phyloP scores from a whole-genome alignment of 2,797 vertebrate species.

The Todus mexicanus region DNA sequence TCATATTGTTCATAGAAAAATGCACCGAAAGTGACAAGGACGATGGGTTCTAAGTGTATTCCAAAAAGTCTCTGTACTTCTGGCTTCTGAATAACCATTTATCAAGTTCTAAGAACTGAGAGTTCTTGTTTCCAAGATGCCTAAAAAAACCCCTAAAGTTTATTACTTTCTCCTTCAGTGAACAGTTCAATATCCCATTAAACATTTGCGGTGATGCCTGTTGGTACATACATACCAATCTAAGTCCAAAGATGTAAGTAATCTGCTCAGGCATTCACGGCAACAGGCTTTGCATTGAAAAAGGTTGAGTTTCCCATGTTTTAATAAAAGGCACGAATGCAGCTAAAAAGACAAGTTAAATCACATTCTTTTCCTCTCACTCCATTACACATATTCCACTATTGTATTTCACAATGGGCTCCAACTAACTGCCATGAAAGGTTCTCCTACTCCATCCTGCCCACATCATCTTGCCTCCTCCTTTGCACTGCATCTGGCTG shows the following conservation, averaged over 20 bases:
- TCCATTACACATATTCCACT: not conserved
- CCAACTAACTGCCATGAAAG: not conserved
- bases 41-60: not conserved
- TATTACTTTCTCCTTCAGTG: not conserved
- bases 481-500: fast-evolving
- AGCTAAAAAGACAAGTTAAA: not conserved
- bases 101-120: not conserved
- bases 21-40: not conserved
- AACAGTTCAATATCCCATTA: slow-evolving; percentile 6
- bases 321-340: not conserved
- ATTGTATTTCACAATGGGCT: not conserved
- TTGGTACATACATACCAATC: not conserved
- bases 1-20: not conserved
- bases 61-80: not conserved
- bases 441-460: not conserved
- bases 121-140: not conserved
- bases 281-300: not conserved
- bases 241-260: not conserved
- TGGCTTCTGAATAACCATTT: not conserved
- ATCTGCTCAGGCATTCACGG: not conserved
- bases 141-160: not conserved
- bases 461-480: not conserved
- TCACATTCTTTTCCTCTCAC: not conserved
- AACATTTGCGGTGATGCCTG: not conserved
- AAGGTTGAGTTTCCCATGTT: not conserved